These are phyloP conservation scores for Cosmorhoe ocellata DNA, from an alignment of 2,888 invertebrate genomes.

Conservation along the genomic window DNA sequence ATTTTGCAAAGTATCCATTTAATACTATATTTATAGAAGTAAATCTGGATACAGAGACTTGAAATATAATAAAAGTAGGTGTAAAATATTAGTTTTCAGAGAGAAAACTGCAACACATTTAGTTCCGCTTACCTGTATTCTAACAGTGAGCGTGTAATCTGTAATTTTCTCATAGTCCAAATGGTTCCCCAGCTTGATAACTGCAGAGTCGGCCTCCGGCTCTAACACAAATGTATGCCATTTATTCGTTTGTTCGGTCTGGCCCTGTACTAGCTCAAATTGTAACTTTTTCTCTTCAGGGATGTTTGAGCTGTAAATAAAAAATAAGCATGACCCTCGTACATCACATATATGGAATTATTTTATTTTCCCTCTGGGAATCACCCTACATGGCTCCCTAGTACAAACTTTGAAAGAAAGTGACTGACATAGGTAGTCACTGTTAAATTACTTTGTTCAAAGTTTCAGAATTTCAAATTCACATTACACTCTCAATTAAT, in stretches of 20 bases:
- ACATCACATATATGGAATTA: conserved; percentile 28
- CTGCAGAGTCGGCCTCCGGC: conserved; percentile 86
- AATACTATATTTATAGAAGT: no score
- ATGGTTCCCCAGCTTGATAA: conserved; percentile 88
- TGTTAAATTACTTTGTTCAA: conserved; percentile 29
- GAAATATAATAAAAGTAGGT: no score
- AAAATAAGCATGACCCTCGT: conserved; percentile 28
- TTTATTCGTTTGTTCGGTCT: conserved; percentile 93
- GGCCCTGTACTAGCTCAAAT: conserved; percentile 91
- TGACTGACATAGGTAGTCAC: conserved; percentile 27
- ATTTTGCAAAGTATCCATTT: no score
- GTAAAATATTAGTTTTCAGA: neutral
- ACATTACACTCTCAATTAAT: conserved; percentile 37
- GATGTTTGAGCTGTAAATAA: conserved; percentile 85
- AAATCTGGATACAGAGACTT: no score
- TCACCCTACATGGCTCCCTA: conserved; percentile 16
- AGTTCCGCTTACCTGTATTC: conserved; percentile 82
- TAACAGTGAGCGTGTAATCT: conserved; percentile 91
- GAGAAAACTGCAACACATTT: conserved; percentile 10
- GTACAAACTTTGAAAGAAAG: conserved; percentile 26
- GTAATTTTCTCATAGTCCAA: conserved; percentile 93
- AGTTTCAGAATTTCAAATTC: conserved; percentile 35
- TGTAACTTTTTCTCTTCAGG: conserved; percentile 87
- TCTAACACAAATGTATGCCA: conserved; percentile 88
- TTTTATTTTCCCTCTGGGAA: conserved; percentile 25